A percentile compares a stretch with the other conserved stretches of the same genome.
These are phyloP conservation scores for Rapana venosa DNA, from an alignment of 2,888 invertebrate species.

Conservation along the genomic window DNA sequence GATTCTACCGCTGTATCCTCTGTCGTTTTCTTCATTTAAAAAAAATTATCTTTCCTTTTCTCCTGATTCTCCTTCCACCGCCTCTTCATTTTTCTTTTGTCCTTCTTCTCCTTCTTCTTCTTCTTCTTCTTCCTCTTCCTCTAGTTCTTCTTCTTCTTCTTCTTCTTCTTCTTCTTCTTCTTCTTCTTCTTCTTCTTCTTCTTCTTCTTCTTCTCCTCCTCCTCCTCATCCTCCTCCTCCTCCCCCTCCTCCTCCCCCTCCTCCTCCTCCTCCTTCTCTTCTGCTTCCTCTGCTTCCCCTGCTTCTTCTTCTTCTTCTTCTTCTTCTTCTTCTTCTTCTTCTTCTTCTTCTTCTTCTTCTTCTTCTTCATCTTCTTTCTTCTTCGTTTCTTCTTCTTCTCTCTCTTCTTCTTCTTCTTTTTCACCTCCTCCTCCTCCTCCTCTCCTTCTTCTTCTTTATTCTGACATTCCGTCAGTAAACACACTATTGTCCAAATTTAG, in stretches of 20 bases:
- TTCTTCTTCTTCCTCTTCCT: background rate
- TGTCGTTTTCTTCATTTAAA: background rate
- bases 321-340: background rate
- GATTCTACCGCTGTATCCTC: too few relatives aligned
- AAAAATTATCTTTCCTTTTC: background rate
- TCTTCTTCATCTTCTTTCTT: background rate
- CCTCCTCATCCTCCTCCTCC: background rate
- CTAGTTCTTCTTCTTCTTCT: background rate
- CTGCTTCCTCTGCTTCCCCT: background rate
- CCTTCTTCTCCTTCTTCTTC: background rate
- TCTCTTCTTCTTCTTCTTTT: background rate
- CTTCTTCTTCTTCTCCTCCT: background rate
- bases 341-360: background rate
- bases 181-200: background rate
- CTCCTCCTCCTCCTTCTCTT: background rate
- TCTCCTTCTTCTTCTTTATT: background rate
- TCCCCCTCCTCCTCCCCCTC: background rate
- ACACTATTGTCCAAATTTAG: too few relatives aligned
- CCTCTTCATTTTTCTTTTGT: background rate
- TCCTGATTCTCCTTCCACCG: background rate
- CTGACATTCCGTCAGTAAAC: too few relatives aligned
- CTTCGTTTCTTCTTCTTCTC: background rate
- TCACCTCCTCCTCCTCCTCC: background rate
- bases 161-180: background rate
- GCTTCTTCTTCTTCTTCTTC: background rate